Conservation (phyloP, 2,888 invertebrate genomes). For the Acleris holmiana region DNA sequence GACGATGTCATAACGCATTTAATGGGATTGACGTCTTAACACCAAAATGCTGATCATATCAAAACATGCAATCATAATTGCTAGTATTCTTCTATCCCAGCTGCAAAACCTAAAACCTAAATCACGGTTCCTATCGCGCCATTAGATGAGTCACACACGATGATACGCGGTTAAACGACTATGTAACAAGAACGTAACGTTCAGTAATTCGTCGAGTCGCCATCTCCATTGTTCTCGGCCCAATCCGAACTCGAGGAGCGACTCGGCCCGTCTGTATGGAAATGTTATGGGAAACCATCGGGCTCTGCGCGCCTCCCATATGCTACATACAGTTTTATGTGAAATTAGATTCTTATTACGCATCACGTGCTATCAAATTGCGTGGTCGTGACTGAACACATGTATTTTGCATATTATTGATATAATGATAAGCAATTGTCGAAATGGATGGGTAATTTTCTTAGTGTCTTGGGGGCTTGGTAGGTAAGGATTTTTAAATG, state of each 20-base stretch:
- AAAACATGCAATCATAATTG: not conserved
- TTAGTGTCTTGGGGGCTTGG: too few relatives aligned
- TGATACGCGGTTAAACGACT: conserved; percentile 50
- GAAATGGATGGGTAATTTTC: too few relatives aligned
- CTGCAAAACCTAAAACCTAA: not conserved
- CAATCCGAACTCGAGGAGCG: conserved; percentile 44
- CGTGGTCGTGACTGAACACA: not conserved
- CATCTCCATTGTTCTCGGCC: conserved; percentile 51
- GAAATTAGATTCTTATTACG: conserved; percentile 30
- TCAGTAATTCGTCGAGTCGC: conserved; percentile 49
- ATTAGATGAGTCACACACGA: conserved; percentile 39
- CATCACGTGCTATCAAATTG: conserved; percentile 17
- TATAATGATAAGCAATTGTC: too few relatives aligned
- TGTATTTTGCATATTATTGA: too few relatives aligned
- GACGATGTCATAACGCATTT: too few relatives aligned
- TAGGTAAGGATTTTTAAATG: too few relatives aligned
- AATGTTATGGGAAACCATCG: conserved; percentile 32
- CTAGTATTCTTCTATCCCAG: not conserved
- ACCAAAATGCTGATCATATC: too few relatives aligned
- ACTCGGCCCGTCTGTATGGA: conserved; percentile 40
- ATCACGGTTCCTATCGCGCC: conserved; percentile 8
- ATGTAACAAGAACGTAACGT: conserved; percentile 51
- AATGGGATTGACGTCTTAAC: too few relatives aligned
- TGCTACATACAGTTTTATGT: conserved; percentile 28
- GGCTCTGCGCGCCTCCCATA: conserved; percentile 15